Base-by-base conservation (phyloP, 2,888 invertebrate species). In the Ochlodes sylvanus region DNA sequence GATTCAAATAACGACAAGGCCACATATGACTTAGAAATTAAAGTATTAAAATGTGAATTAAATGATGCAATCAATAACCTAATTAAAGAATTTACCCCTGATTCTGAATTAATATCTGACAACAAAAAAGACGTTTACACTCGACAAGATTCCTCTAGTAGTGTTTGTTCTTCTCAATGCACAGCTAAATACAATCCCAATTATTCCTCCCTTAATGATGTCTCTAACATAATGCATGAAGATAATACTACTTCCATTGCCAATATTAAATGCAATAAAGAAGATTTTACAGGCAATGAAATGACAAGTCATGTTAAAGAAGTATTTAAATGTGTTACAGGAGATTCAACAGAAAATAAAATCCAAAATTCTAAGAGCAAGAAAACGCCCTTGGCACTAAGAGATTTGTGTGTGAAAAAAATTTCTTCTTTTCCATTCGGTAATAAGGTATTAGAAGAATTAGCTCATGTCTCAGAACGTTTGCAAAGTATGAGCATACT, bases 361-460 rank as follows among this genome's bases (percentile, higher is more conserved):
- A 72, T 58, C 54, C 70, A 70, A 69, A 61, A 54, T 64, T 66
- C 71, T 69, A 21, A 27, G 50, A 69, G 70, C 61, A 71, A 63
- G 17, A 76, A 73, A 55, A 76, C 86, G 70, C 94, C 95, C 0
- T 87, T 88, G 60, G 88, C 94, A 38, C 84, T 97, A 66, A 94
- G 94, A 75, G 95, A 96, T 75, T 84, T 96, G 42, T 96, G 96
- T 81, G 92, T 96, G 47, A 94, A 93, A 75, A 95, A 91, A 73
- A 92, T 97, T 10, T 90, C 95, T 17, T 92, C 94, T 7, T 92
- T 96, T 81, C 97, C 97, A 4, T 96, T 94, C 80, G 97, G 97
- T 60, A 89, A 93, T 21, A 95, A 95, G 78, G 94, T 97, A 73
- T 85, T 96, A 70, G 95, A 95, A 86, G 96, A 96, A 83, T 80